Conservation (phyloP, 2,797 vertebrate species). For the Etheostoma nigrum region DNA sequence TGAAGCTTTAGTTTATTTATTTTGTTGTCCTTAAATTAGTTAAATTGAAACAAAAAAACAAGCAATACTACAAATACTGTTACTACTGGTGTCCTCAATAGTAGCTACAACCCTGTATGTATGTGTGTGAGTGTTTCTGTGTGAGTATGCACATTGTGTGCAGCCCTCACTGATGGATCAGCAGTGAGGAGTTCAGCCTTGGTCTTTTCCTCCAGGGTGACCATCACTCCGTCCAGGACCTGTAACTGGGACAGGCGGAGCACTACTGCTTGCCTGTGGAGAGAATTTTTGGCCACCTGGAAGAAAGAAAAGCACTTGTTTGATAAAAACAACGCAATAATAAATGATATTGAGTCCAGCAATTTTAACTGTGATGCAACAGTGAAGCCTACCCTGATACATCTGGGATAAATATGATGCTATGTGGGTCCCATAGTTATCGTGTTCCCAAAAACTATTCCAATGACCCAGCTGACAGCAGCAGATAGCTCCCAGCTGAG, state of each 20-base stretch:
- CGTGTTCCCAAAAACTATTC: conserved; percentile 35
- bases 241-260: conserved; percentile 85
- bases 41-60: neutral
- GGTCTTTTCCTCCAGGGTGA: conserved; percentile 86
- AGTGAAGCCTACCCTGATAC: conserved; percentile 24
- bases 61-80: conserved; percentile 4
- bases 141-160: conserved; percentile 10
- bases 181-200: conserved; percentile 84
- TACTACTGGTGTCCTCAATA: neutral
- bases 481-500: conserved; percentile 64
- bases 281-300: conserved; percentile 85
- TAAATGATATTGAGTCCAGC: neutral
- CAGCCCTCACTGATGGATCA: conserved; percentile 83
- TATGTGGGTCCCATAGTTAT: conserved; percentile 37
- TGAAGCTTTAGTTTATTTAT: neutral
- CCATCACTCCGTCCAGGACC: conserved; percentile 86
- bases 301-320: conserved; percentile 24
- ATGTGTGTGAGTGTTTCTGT: neutral
- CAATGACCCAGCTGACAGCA: conserved; percentile 71
- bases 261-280: conserved; percentile 83
- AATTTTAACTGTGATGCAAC: conserved; percentile 5
- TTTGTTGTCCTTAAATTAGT: neutral
- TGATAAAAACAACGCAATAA: conserved; percentile 16
- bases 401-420: conserved; percentile 62
- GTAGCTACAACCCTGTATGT: neutral